Evolutionary conservation across 1,140 invertebrate species (phyloP).

Genomic region (Nylanderia fulva): DNA sequence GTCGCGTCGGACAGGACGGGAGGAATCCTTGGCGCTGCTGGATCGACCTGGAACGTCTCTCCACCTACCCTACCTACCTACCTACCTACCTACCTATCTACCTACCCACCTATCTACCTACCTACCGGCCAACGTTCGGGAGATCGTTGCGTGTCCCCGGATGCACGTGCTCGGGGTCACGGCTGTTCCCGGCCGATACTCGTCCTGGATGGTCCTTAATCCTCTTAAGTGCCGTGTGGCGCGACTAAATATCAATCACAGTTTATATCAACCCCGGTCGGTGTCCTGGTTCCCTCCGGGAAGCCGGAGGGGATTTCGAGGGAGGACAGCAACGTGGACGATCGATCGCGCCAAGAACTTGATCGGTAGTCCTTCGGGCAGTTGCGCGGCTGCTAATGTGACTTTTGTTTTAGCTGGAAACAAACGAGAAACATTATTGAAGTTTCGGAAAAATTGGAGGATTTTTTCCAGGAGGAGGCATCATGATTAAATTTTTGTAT

Average conservation of each 20-base stretch:
- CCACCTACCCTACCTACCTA: constrained; percentile 25
- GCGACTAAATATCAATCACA: constrained; percentile 84
- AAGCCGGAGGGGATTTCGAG: constrained; percentile 27
- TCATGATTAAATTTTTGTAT: no score
- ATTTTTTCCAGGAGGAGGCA: no score
- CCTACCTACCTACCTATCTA: constrained; percentile 30
- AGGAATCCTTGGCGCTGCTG: constrained; percentile 67
- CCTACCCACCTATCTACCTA: constrained; percentile 43
- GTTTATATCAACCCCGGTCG: constrained; percentile 74
- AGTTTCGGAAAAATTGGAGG: not conserved
- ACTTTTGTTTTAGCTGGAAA: not conserved
- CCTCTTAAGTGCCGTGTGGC: constrained; percentile 84
- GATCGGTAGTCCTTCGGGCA: constrained; percentile 43
- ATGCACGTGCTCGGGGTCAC: constrained; percentile 60
- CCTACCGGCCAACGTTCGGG: constrained; percentile 38
- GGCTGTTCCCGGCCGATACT: constrained; percentile 75
- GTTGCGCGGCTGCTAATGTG: not conserved
- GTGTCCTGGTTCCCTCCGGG: constrained; percentile 41
- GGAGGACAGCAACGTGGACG: not conserved
- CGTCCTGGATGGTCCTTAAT: constrained; percentile 80
- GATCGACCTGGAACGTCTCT: constrained; percentile 64
- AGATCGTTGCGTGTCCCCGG: constrained; percentile 49
- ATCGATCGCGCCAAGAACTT: constrained; percentile 53
- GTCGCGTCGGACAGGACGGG: constrained; percentile 68
- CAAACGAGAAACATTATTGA: not conserved